Evolutionary conservation across 2,888 invertebrate species (phyloP).

Genomic region (Cephonodes hylas): DNA sequence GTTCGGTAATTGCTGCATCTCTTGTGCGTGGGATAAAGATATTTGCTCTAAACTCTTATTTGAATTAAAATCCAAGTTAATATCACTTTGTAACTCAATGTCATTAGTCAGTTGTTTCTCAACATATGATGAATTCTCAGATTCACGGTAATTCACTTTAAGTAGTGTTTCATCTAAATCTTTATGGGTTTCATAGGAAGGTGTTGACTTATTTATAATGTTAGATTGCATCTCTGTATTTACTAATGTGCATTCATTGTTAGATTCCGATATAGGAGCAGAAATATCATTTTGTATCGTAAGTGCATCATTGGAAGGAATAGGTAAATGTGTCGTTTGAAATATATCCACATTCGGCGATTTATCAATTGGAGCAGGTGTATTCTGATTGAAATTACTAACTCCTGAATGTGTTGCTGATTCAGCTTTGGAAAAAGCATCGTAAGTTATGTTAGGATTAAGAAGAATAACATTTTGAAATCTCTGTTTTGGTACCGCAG

Average conservation of each 20-base stretch:
- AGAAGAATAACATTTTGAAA: slow-evolving; percentile 53
- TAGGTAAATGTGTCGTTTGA: not conserved
- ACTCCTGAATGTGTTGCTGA: not conserved
- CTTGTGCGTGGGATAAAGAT: slow-evolving; percentile 55
- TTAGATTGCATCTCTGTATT: not conserved
- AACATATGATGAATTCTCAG: not conserved
- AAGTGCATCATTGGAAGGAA: not conserved
- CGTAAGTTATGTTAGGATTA: slow-evolving; percentile 49
- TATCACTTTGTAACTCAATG: not conserved
- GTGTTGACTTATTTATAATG: not conserved
- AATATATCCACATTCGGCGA: not conserved
- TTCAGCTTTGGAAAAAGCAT: slow-evolving; percentile 37
- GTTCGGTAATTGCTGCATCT: slow-evolving; percentile 34
- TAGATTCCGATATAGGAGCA: not conserved
- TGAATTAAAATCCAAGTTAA: slow-evolving; percentile 24
- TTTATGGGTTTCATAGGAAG: not conserved
- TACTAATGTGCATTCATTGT: not conserved
- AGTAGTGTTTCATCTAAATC: not conserved
- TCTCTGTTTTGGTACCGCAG: slow-evolving; percentile 37
- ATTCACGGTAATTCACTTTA: not conserved
- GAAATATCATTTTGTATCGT: not conserved
- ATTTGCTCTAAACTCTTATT: slow-evolving; percentile 41
- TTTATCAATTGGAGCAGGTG: not conserved
- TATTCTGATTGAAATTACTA: not conserved
- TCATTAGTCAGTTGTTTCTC: not conserved